phyloP scores from a whole-genome alignment of 2,888 invertebrate genomes.

The Microctonus aethiopoides region DNA sequence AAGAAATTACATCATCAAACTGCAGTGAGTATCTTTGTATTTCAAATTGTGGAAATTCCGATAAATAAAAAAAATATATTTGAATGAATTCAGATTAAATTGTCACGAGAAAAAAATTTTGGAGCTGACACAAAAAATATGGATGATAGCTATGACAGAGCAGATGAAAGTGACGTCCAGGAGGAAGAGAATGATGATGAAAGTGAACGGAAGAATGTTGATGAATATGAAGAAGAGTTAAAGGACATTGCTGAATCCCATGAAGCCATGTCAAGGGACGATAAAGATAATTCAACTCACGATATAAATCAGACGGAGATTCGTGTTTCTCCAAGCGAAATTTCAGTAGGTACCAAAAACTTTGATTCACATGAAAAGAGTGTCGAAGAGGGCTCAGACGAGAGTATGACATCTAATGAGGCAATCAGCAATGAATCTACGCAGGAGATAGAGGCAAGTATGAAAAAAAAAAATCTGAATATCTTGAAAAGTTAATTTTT shows the following conservation, averaged over 20 bases:
- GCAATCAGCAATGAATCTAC: conserved; percentile 40
- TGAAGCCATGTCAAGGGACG: conserved; percentile 56
- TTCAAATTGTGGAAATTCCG: neutral
- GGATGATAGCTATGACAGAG: conserved; percentile 34
- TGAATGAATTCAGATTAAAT: conserved; percentile 15
- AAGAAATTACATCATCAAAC: neutral
- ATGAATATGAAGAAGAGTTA: conserved; percentile 55
- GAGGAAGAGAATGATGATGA: conserved; percentile 37
- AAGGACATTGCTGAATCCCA: conserved; percentile 54
- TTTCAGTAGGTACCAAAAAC: conserved; percentile 37
- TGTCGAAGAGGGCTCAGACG: conserved; percentile 50
- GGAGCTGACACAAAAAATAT: conserved; percentile 19
- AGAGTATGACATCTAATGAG: conserved; percentile 52
- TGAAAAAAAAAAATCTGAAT: no score
- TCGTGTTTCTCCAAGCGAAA: conserved; percentile 20
- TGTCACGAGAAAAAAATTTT: conserved; percentile 26
- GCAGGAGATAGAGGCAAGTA: neutral
- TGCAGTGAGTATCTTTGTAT: conserved; percentile 23
- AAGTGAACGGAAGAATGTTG: conserved; percentile 35
- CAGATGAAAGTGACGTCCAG: conserved; percentile 39
- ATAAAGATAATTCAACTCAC: conserved; percentile 45
- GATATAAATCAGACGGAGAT: conserved; percentile 28
- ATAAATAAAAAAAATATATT: conserved; percentile 7
- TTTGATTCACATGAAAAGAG: conserved; percentile 53
- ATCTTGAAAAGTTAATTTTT: neutral